A percentile compares a stretch with the other conserved stretches of the same genome.
phyloP scores from a whole-genome alignment of 2,797 vertebrate genomes.

The Siniperca undulata region DNA sequence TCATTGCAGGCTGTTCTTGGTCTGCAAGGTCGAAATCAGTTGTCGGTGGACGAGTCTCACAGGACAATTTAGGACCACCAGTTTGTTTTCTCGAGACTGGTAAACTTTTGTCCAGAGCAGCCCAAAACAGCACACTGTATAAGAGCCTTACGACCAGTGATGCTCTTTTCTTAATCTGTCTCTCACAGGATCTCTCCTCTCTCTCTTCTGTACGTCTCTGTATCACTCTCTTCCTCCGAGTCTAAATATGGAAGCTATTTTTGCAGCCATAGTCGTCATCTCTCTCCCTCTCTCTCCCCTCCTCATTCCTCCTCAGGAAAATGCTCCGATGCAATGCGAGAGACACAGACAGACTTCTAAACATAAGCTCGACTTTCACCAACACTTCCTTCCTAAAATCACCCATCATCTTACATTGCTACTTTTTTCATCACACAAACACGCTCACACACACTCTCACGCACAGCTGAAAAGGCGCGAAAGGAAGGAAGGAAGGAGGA shows the following conservation, averaged over 20 bases:
- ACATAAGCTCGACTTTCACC: constrained; percentile 36
- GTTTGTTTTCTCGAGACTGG: neutral
- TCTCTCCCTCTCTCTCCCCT: constrained; percentile 13
- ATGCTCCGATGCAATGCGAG: constrained; percentile 40
- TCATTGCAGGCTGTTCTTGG: neutral
- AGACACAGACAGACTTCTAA: constrained; percentile 31
- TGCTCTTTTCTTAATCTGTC: constrained; percentile 33
- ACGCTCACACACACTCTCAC: no score
- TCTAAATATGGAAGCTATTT: constrained; percentile 85
- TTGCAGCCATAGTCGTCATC: constrained; percentile 59
- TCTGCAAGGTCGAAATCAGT: neutral
- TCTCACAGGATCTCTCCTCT: constrained; percentile 25
- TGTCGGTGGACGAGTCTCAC: neutral
- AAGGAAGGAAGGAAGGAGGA: neutral
- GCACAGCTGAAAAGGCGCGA: neutral
- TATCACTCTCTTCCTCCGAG: constrained; percentile 54
- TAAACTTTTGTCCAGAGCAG: neutral
- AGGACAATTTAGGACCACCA: neutral
- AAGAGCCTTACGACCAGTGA: neutral
- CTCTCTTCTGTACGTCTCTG: constrained; percentile 5
- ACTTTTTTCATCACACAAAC: neutral
- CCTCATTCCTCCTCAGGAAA: constrained; percentile 64
- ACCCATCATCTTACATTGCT: neutral
- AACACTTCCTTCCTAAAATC: constrained; percentile 3
- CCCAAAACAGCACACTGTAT: neutral